Evolutionary conservation across 2,888 invertebrate species (phyloP).

Genomic region (Crocallis elinguaria): DNA sequence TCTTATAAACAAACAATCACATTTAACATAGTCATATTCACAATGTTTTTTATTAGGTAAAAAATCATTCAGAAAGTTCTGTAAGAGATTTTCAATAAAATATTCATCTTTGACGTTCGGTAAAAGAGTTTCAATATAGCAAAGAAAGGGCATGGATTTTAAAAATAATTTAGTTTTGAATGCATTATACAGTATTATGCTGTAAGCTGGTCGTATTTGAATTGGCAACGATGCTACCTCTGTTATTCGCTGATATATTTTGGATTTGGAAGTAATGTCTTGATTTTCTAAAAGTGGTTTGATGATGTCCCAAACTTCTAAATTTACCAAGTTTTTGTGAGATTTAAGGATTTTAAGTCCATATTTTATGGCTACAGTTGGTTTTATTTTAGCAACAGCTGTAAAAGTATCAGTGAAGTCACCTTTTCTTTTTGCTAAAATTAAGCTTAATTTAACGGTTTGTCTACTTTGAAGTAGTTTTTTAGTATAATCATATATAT

Average conservation of each 20-base stretch:
- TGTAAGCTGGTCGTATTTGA: slow-evolving; percentile 53
- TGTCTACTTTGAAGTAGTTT: slow-evolving; percentile 48
- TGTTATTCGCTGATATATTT: too few relatives aligned
- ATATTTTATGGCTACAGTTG: slow-evolving; percentile 48
- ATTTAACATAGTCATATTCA: neutral
- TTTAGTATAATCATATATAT: slow-evolving; percentile 41
- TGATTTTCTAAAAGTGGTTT: slow-evolving; percentile 48
- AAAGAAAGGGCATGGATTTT: slow-evolving; percentile 37
- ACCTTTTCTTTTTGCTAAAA: slow-evolving; percentile 45
- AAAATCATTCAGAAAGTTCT: slow-evolving; percentile 1
- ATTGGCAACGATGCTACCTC: too few relatives aligned
- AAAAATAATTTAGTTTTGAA: slow-evolving; percentile 35
- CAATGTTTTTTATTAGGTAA: slow-evolving; percentile 20
- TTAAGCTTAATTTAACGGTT: slow-evolving; percentile 50
- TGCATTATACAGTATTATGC: slow-evolving; percentile 45
- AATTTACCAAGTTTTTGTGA: slow-evolving; percentile 37
- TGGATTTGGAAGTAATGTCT: too few relatives aligned
- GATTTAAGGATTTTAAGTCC: slow-evolving; percentile 45
- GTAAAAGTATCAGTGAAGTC: slow-evolving; percentile 40
- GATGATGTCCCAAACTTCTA: slow-evolving; percentile 53
- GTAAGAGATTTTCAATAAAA: slow-evolving; percentile 6
- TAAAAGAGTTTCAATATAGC: slow-evolving; percentile 37
- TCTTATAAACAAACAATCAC: slow-evolving; percentile 30
- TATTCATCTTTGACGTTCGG: slow-evolving; percentile 11
- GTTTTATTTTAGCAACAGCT: slow-evolving; percentile 43